Evolutionary conservation across 2,888 invertebrate genomes (phyloP), one percentile per base, ranked within the genome.

Genomic region (Dascillus cervinus): DNA sequence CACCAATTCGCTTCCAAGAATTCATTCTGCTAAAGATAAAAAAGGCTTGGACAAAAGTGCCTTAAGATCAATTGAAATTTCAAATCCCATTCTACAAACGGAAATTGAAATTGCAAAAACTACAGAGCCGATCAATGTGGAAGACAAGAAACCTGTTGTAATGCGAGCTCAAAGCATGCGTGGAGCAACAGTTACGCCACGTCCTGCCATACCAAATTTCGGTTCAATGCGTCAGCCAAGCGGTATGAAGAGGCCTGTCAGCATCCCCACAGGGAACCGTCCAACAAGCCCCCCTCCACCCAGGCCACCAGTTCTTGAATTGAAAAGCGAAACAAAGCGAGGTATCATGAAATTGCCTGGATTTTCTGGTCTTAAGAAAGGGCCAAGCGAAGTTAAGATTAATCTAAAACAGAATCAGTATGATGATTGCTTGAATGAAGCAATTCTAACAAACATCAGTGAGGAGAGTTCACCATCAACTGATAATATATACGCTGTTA

Each of bases 401-500:
- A 58, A 38, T 50, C 50, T 13, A 52, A 59, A 39, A 36, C 47
- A 69, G 52, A 55, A 72, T 14, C 81, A 82, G 35, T 88, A 88
- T 54, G 87, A 87, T 24, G 87, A 88, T 55, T 87, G 87, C 52
- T 72, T 82, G 34, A 80, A 81, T 46, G 77, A 82, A 39, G 69
- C 71, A 0, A 72, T 77, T 0, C 54, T 80, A 37, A 72, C 75
- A 0, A 74, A 79, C 44, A 77, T 80, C 26, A 71, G 73, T 37
- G 70, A 72, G 41, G 79, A 78, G 63, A 62, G 37, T 12, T 73
- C 76, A 1, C 68, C 70, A 3, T 60, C 69, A 8, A 64, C 62
- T 10, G 88, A 88, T 52, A 88, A 87, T 52, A 89, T 89, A 41
- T 89, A 89, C 56, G 86, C 88, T 0, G 83, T 88, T 0, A 89